Conservation (phyloP, 2,888 invertebrate genomes). For the Chrysodeixis includens region DNA sequence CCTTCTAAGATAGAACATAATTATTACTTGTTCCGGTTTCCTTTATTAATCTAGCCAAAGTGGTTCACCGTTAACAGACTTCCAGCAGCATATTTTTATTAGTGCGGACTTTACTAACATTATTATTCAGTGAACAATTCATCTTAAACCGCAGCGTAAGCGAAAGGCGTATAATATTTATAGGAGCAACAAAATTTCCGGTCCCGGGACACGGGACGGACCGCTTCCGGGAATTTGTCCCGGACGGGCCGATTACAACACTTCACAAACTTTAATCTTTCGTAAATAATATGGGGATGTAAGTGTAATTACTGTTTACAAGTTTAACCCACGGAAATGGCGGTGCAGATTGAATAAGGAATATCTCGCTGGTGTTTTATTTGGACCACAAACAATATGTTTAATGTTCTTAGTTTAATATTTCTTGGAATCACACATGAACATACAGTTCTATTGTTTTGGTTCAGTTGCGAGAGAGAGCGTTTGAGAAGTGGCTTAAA, state of each 20-base stretch:
- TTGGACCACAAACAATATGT: neutral
- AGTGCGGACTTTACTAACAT: neutral
- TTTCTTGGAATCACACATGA: no score
- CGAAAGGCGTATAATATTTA: conserved; percentile 31
- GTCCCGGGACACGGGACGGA: conserved; percentile 26
- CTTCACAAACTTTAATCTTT: conserved; percentile 38
- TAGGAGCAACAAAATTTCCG: conserved; percentile 42
- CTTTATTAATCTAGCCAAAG: neutral
- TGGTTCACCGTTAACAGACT: neutral
- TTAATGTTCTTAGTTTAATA: neutral
- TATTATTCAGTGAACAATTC: conserved; percentile 22
- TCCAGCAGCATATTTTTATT: neutral
- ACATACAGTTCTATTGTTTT: no score
- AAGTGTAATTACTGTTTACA: conserved; percentile 5
- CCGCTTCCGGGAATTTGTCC: conserved; percentile 52
- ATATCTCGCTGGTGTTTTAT: neutral
- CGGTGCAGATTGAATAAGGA: neutral
- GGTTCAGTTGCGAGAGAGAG: no score
- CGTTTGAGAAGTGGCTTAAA: no score
- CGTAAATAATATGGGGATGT: conserved; percentile 14
- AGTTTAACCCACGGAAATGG: neutral
- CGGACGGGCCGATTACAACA: conserved; percentile 24
- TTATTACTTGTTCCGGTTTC: no score
- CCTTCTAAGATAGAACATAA: no score
- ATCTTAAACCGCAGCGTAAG: neutral